These are phyloP conservation scores for Patella depressa DNA, from an alignment of 2,888 invertebrate species.

Conservation along the genomic window DNA sequence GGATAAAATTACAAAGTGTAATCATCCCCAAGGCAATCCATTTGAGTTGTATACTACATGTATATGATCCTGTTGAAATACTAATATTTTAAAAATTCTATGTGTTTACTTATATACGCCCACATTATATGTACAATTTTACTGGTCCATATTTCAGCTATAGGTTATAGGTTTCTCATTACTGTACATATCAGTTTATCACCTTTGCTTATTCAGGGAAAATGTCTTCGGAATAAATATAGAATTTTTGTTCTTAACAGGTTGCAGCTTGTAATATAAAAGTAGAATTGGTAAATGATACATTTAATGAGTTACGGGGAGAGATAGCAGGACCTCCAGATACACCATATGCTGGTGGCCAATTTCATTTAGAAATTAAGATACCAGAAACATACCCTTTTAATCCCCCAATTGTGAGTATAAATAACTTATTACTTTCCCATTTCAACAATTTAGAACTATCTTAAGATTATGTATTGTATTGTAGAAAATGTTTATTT, in stretches of 20 bases:
- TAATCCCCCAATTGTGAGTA: conserved; percentile 94
- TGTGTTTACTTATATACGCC: too few relatives aligned
- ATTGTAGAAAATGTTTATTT: too few relatives aligned
- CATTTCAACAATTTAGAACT: too few relatives aligned
- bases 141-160: too few relatives aligned
- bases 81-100: too few relatives aligned
- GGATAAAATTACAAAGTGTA: too few relatives aligned
- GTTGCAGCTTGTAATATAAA: conserved; percentile 73
- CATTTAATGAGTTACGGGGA: conserved; percentile 91
- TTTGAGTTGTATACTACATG: too few relatives aligned
- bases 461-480: too few relatives aligned
- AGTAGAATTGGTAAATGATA: conserved; percentile 87
- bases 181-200: neutral
- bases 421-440: neutral
- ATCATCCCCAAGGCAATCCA: too few relatives aligned
- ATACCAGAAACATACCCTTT: conserved; percentile 99
- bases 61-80: too few relatives aligned
- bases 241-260: conserved; percentile 51
- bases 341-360: conserved; percentile 97
- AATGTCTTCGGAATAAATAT: neutral
- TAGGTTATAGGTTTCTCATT: neutral
- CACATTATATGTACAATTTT: too few relatives aligned
- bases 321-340: conserved; percentile 98
- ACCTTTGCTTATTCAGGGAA: neutral
- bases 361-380: conserved; percentile 93